Percentiles rank a stretch among this genome's conserved stretches.
phyloP scores from a whole-genome alignment of 2,113 vertebrate species.

The Phalacrocorax aristotelis region DNA sequence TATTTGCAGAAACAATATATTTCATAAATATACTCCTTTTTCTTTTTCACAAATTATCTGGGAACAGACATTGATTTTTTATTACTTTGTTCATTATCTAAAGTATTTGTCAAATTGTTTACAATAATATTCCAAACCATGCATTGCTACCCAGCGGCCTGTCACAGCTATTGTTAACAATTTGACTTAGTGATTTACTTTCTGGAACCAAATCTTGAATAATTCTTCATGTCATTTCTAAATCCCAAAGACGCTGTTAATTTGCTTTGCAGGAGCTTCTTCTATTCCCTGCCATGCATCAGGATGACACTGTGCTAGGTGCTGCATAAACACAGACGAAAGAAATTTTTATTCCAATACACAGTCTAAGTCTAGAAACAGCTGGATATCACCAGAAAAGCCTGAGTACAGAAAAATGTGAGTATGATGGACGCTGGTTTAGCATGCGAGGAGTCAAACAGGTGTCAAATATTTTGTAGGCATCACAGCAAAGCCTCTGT shows the following conservation, averaged over 20 bases:
- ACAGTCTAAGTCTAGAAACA: neutral
- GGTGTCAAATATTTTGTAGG: neutral
- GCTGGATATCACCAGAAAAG: neutral
- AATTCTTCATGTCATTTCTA: slow-evolving; percentile 39
- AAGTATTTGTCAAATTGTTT: slow-evolving; percentile 50
- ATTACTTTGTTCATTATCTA: slow-evolving; percentile 61
- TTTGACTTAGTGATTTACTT: slow-evolving; percentile 46
- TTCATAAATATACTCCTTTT: slow-evolving; percentile 52
- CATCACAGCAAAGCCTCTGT: neutral
- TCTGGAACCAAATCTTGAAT: neutral
- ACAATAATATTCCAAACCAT: slow-evolving; percentile 23
- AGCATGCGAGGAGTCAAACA: neutral
- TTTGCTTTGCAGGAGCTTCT: slow-evolving; percentile 23
- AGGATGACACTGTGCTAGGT: neutral
- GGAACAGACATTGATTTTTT: slow-evolving; percentile 53
- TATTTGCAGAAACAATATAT: slow-evolving; percentile 54
- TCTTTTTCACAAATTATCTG: slow-evolving; percentile 56
- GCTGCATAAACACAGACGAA: neutral
- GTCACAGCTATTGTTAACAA: slow-evolving; percentile 27
- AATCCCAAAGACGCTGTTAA: slow-evolving; percentile 31
- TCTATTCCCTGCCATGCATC: neutral
- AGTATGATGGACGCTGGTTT: neutral
- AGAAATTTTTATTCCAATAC: neutral
- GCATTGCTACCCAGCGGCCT: neutral
- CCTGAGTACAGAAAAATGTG: neutral